Evolutionary conservation across 2,797 vertebrate species (phyloP).

Genomic region (Pangasius mekongensis): DNA sequence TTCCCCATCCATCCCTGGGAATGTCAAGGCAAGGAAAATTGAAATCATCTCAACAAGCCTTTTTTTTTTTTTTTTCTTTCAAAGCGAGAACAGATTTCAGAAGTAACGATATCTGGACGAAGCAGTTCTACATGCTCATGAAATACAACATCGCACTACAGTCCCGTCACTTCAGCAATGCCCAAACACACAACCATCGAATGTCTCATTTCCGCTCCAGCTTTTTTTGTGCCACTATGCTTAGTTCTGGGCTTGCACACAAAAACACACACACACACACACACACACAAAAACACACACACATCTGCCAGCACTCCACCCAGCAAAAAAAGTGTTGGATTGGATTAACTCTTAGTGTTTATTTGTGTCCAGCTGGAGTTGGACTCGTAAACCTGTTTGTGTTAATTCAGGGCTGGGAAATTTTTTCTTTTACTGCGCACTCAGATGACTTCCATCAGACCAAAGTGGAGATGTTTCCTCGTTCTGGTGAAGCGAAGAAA

Average conservation of each 20-base stretch:
- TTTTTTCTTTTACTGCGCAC: background rate
- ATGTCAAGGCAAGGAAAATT: background rate
- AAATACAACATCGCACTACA: background rate
- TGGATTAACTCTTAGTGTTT: conserved; percentile 37
- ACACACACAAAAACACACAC: conserved; percentile 5
- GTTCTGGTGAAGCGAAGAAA: background rate
- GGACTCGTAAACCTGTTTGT: conserved; percentile 37
- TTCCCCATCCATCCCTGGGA: background rate
- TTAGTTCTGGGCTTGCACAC: conserved; percentile 21
- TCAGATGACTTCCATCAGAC: conserved; percentile 32
- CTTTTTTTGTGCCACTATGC: conserved; percentile 16
- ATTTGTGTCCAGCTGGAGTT: conserved; percentile 42
- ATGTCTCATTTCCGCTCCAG: conserved; percentile 26
- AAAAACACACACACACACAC: background rate
- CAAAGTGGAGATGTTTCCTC: conserved; percentile 14
- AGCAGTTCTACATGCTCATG: background rate
- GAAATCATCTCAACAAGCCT: background rate
- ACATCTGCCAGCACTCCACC: conserved; percentile 33
- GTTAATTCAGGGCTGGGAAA: conserved; percentile 5
- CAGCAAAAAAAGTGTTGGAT: background rate
- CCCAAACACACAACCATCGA: background rate
- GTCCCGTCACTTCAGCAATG: background rate
- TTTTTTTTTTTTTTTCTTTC: background rate
- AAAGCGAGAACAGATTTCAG: background rate
- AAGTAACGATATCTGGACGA: background rate